Conservation (phyloP, 92 coral and sea anemone species). For the Pocillopora grandis region DNA sequence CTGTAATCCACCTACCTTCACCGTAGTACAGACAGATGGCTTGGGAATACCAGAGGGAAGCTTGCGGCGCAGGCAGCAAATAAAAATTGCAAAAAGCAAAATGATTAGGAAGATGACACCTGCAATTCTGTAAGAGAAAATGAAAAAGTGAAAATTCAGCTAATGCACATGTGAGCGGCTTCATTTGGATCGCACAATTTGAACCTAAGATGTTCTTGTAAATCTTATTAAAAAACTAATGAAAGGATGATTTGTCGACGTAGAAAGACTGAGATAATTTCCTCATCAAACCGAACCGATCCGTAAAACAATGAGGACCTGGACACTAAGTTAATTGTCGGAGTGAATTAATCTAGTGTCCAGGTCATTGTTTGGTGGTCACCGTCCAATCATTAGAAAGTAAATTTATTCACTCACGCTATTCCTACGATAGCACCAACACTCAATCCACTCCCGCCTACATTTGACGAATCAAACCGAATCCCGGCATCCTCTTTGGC, state of each 20-base stretch:
- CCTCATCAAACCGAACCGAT: too few relatives aligned
- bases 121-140: conserved; percentile 25
- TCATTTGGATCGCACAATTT: background rate
- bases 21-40: conserved; percentile 35
- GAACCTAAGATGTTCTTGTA: too few relatives aligned
- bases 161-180: background rate
- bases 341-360: too few relatives aligned
- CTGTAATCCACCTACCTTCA: background rate
- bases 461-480: conserved; percentile 10
- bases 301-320: too few relatives aligned
- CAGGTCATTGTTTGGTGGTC: background rate
- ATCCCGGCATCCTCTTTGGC: conserved; percentile 2
- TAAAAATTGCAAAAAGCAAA: conserved; percentile 29
- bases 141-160: background rate
- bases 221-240: too few relatives aligned
- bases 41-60: conserved; percentile 36
- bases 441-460: conserved; percentile 13
- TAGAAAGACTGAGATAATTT: too few relatives aligned
- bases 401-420: conserved; percentile 39
- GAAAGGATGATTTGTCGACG: too few relatives aligned
- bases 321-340: too few relatives aligned
- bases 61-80: conserved; percentile 43
- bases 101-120: conserved; percentile 20
- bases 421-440: conserved; percentile 44
- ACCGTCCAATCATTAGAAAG: too few relatives aligned